phyloP scores from a whole-genome alignment of 1,140 invertebrate genomes.

The Lepidurus packardi region DNA sequence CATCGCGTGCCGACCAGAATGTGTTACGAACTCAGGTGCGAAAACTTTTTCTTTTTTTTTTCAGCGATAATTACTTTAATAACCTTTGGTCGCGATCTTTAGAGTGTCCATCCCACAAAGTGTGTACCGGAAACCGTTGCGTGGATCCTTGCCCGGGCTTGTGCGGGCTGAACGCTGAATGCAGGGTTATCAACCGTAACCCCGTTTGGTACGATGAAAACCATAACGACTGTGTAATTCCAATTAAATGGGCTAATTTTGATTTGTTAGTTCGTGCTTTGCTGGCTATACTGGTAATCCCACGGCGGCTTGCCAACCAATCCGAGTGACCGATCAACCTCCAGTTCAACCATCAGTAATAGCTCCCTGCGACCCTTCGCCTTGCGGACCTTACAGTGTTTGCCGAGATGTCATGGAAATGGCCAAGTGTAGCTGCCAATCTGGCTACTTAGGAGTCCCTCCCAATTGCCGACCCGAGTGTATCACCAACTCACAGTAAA shows the following conservation, averaged over 20 bases:
- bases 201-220: constrained; percentile 63
- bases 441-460: constrained; percentile 70
- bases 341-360: constrained; percentile 44
- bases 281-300: constrained; percentile 65
- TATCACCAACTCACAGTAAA: constrained; percentile 47
- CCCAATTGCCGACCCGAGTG: constrained; percentile 62
- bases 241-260: background rate
- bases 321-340: constrained; percentile 44
- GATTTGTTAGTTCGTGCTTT: constrained; percentile 60
- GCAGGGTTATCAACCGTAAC: constrained; percentile 63
- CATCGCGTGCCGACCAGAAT: constrained; percentile 66
- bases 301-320: constrained; percentile 58
- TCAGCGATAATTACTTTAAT: background rate
- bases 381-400: constrained; percentile 83
- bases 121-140: constrained; percentile 69
- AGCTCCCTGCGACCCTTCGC: constrained; percentile 68
- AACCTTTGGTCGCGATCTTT: constrained; percentile 35
- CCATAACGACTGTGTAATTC: constrained; percentile 71
- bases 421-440: constrained; percentile 72
- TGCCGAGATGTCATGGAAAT: constrained; percentile 81
- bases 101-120: constrained; percentile 62
- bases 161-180: constrained; percentile 67
- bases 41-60: background rate
- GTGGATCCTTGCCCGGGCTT: constrained; percentile 68
- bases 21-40: constrained; percentile 55